Evolutionary conservation across 2,797 vertebrate species (phyloP), one percentile per base, ranked within the genome.

Genomic region (Falco berigora): DNA sequence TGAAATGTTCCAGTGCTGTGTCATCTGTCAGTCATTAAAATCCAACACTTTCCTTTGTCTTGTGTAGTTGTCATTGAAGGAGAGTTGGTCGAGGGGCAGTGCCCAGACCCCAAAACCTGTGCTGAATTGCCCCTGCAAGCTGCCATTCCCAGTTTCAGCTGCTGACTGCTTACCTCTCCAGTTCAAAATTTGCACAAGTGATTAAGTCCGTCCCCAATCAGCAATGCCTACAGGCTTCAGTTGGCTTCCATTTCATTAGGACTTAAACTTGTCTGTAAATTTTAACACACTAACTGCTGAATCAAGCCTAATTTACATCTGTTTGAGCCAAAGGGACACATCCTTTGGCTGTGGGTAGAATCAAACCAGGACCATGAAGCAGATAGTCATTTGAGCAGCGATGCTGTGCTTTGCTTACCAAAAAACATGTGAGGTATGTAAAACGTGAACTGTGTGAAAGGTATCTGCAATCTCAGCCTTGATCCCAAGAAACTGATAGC

Each of bases 1-100:
- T 11, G 5, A 44, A 88, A 5, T 14, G 5, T 44, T 19, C 0
- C 50, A 9, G 42, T 7, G 74, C 74, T 66, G 58, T 4, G 5
- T 71, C 78, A 25, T 47, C 58, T 66, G 80, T n/a, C 28, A 5
- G 14, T 24, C 61, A 32, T 42, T 52, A 32, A 76, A 63, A 5
- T 9, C 52, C 68, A 77, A 20, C 1, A 0, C 13, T 86, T 50
- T 12, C 67, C 44, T 38, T 28, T 47, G 19, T 3, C 21, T 36
- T 6, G 17, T 8, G n/a, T 13, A n/a, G 40, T 56, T 34, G 32
- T 22, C 68, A 6, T 40, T 4, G 27, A 8, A 1, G 0, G 0
- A 17, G 61, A 23, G 8, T 17, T 0, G 3, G 18, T 2, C 2
- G 0, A 4, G 34, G 52, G 28, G 38, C 44, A 72, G 46, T 50